phyloP scores from a whole-genome alignment of 2,797 vertebrate species.

The Catostomus latipinnis region DNA sequence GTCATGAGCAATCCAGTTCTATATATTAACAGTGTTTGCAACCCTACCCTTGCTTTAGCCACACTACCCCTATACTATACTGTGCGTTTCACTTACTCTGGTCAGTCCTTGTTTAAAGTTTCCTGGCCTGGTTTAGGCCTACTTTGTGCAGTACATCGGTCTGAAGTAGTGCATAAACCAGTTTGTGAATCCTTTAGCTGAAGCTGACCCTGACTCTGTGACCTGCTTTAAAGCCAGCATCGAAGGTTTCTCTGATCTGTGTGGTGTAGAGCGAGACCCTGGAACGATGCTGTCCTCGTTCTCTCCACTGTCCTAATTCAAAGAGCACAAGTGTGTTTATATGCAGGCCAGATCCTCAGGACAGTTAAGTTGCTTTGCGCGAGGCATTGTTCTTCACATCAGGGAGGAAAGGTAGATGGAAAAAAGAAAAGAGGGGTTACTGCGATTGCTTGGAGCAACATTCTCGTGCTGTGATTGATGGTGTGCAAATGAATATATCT shows the following conservation, averaged over 20 bases:
- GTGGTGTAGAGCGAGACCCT: neutral
- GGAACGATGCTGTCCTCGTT: conserved; percentile 41
- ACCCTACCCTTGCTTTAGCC: too few species aligned
- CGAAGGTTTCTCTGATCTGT: conserved; percentile 15
- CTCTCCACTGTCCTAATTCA: conserved; percentile 50
- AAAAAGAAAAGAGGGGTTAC: conserved; percentile 25
- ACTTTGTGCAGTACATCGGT: conserved; percentile 33
- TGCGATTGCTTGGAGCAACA: conserved; percentile 56
- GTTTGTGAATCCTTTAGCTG: conserved; percentile 29
- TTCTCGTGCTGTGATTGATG: conserved; percentile 57
- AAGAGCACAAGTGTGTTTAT: conserved; percentile 32
- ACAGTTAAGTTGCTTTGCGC: conserved; percentile 48
- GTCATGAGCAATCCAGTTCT: too few species aligned
- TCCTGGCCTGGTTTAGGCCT: conserved; percentile 18
- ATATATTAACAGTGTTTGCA: too few species aligned
- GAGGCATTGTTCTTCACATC: conserved; percentile 44
- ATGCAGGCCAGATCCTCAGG: conserved; percentile 53
- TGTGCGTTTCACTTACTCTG: conserved; percentile 1
- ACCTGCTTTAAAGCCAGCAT: conserved; percentile 31
- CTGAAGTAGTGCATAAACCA: conserved; percentile 31
- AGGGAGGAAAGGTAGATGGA: conserved; percentile 26
- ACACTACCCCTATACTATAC: neutral
- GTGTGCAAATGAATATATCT: conserved; percentile 55
- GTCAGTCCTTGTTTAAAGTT: conserved; percentile 21
- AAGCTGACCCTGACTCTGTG: conserved; percentile 34